A percentile compares a stretch with the other conserved stretches of the same genome.
Evolutionary conservation across 2,113 vertebrate genomes (phyloP).

Genomic region (Stigmatopora nigra): DNA sequence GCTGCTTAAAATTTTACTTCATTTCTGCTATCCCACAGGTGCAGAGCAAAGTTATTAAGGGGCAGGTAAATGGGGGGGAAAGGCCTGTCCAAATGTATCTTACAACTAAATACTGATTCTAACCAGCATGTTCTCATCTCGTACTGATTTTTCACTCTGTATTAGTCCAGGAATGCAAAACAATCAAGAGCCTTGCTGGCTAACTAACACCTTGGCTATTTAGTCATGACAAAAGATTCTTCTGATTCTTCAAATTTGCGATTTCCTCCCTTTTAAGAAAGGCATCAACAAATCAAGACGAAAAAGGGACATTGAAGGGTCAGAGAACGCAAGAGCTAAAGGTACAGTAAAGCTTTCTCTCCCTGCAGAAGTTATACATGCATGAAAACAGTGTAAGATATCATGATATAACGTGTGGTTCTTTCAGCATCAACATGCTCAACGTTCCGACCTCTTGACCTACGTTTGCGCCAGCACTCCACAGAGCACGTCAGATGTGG

Average conservation of each 20-base stretch:
- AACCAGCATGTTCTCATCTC: conserved; percentile 28
- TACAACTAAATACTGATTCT: conserved; percentile 27
- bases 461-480: conserved; percentile 17
- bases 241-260: background rate
- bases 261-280: conserved; percentile 49
- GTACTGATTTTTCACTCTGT: background rate
- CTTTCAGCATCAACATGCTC: conserved; percentile 35
- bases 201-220: background rate
- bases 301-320: conserved; percentile 31
- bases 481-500: conserved; percentile 40
- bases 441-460: conserved; percentile 24
- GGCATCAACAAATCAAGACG: conserved; percentile 36
- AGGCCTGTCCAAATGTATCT: conserved; percentile 3
- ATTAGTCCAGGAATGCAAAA: conserved; percentile 15
- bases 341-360: conserved; percentile 40
- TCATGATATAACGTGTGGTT: background rate
- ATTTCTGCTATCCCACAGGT: conserved; percentile 55
- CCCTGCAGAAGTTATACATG: background rate
- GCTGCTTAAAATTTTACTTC: background rate
- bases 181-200: background rate
- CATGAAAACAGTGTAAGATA: background rate
- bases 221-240: background rate
- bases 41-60: conserved; percentile 63
- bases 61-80: conserved; percentile 60
- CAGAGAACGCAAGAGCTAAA: conserved; percentile 28